Conservation (phyloP, 2,797 vertebrate species). For the Halcyon chelicuti region DNA sequence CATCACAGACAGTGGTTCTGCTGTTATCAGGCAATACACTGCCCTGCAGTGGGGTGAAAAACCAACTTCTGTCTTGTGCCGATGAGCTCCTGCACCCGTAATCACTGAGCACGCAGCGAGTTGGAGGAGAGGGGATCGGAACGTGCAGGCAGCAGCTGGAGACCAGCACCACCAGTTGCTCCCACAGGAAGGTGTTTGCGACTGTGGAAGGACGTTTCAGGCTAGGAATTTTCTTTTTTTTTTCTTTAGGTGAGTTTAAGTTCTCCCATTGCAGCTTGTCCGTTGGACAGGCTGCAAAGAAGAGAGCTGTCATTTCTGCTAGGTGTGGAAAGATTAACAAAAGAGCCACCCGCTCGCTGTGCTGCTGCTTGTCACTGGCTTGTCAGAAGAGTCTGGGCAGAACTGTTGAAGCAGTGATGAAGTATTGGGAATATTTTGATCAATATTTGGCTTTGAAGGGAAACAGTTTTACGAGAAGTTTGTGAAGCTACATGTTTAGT, state of each 20-base stretch:
- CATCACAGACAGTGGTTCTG: not conserved
- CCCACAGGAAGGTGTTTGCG: not conserved
- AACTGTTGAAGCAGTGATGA: not conserved
- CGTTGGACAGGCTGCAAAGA: not conserved
- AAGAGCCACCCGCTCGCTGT: not conserved
- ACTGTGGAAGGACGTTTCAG: not conserved
- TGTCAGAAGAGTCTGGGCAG: not conserved
- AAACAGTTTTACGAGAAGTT: not conserved
- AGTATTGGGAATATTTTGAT: not conserved
- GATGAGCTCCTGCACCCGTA: not conserved
- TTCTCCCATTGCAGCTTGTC: not conserved
- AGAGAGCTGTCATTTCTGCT: not conserved
- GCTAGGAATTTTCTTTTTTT: not conserved
- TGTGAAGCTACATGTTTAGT: not conserved
- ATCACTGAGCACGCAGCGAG: no score
- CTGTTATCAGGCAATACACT: not conserved
- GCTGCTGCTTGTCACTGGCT: not conserved
- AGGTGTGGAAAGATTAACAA: not conserved
- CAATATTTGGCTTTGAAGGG: not conserved
- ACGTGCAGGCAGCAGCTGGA: not conserved
- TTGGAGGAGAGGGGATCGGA: not conserved
- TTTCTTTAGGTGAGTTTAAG: not conserved
- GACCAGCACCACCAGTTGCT: not conserved
- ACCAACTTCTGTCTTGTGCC: not conserved
- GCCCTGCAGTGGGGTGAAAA: not conserved